Conservation (phyloP, 1,140 invertebrate genomes). For the Thaumatotibia leucotreta region DNA sequence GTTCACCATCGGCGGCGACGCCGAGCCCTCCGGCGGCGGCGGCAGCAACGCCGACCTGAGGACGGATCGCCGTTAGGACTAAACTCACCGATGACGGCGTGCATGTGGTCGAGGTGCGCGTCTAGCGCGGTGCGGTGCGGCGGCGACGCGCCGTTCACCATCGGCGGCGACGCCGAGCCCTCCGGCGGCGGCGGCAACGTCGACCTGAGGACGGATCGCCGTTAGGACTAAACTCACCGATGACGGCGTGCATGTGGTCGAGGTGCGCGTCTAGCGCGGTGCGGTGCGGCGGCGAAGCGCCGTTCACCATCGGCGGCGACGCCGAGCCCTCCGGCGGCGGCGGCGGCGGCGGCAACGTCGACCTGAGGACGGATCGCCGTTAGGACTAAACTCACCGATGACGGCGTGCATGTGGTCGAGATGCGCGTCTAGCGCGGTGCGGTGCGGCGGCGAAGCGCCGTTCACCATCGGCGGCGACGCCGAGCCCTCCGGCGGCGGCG, state of each 20-base stretch:
- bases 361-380: too few relatives aligned
- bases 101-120: conserved; percentile 63
- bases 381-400: conserved; percentile 51
- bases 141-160: conserved; percentile 74
- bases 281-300: conserved; percentile 77
- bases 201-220: too few relatives aligned
- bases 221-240: conserved; percentile 38
- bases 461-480: conserved; percentile 49
- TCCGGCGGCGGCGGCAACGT: conserved; percentile 87
- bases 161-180: conserved; percentile 41
- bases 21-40: conserved; percentile 81
- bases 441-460: conserved; percentile 77
- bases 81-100: conserved; percentile 60
- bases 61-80: too few relatives aligned
- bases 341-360: conserved; percentile 83
- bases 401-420: conserved; percentile 68
- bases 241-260: conserved; percentile 66
- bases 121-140: conserved; percentile 70
- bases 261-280: conserved; percentile 60
- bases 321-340: conserved; percentile 81
- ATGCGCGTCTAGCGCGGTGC: conserved; percentile 62
- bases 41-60: conserved; percentile 76
- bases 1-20: conserved; percentile 48
- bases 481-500: conserved; percentile 82
- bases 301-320: conserved; percentile 53